These are phyloP conservation scores for Calycopis cecrops DNA, from an alignment of 1,140 invertebrate genomes.

Conservation along the genomic window DNA sequence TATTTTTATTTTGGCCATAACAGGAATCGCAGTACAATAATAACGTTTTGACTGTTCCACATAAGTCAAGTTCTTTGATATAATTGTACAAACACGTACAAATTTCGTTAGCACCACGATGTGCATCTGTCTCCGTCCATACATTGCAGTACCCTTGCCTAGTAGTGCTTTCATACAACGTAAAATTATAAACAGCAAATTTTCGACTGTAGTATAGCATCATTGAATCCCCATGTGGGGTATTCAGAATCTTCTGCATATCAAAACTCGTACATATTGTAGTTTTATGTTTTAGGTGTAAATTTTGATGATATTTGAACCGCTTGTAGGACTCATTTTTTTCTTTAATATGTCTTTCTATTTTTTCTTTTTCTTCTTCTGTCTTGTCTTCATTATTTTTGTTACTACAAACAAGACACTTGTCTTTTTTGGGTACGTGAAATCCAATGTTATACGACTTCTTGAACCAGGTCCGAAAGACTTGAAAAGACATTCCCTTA, in stretches of 20 bases:
- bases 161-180: conserved; percentile 19
- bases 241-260: conserved; percentile 28
- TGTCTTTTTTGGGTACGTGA: conserved; percentile 39
- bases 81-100: conserved; percentile 7
- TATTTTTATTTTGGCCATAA: too few species aligned
- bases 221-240: conserved; percentile 11
- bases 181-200: conserved; percentile 19
- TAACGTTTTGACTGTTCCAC: conserved; percentile 9
- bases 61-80: not conserved
- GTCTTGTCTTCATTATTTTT: conserved; percentile 1
- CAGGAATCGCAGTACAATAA: too few species aligned
- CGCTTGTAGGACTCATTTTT: conserved; percentile 20
- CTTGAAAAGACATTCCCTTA: conserved; percentile 32
- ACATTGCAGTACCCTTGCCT: conserved; percentile 16
- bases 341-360: conserved; percentile 18
- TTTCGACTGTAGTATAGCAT: conserved; percentile 17
- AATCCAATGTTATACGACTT: conserved; percentile 39
- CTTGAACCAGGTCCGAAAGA: too few species aligned
- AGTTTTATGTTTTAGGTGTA: conserved; percentile 14
- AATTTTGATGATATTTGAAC: conserved; percentile 20
- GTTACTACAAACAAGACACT: conserved; percentile 23
- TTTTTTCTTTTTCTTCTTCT: conserved; percentile 13
- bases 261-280: too few species aligned
- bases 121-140: conserved; percentile 17
- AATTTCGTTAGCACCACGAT: conserved; percentile 15